Evolutionary conservation across 2,888 invertebrate genomes (phyloP).

Genomic region (Campoletis raptor): DNA sequence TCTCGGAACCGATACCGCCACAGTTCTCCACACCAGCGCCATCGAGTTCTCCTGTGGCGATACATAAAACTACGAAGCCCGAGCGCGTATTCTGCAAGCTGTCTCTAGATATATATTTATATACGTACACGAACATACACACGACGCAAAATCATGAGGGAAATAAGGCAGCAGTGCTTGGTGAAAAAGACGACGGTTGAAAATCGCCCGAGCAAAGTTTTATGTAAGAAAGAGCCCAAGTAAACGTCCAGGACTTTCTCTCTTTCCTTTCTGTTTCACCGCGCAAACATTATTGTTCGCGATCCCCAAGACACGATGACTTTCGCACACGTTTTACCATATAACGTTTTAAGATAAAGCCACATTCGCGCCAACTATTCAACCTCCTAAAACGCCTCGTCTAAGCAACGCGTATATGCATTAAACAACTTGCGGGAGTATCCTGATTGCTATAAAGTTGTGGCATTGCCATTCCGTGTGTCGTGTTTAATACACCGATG

Average conservation of each 20-base stretch:
- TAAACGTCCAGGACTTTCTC: constrained; percentile 57
- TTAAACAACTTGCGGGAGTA: constrained; percentile 1
- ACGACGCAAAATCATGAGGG: neutral
- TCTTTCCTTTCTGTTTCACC: constrained; percentile 62
- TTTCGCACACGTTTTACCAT: constrained; percentile 43
- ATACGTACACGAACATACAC: neutral
- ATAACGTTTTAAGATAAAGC: constrained; percentile 47
- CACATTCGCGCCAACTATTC: constrained; percentile 42
- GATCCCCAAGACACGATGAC: constrained; percentile 47
- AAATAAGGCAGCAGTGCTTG: constrained; percentile 46
- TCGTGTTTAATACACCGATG: neutral
- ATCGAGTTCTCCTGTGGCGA: constrained; percentile 45
- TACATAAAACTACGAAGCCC: constrained; percentile 16
- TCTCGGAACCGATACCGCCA: constrained; percentile 84
- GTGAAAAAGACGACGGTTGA: constrained; percentile 54
- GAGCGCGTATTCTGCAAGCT: constrained; percentile 49
- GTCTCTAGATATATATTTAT: constrained; percentile 7
- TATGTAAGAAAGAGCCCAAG: constrained; percentile 74
- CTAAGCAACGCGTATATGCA: neutral
- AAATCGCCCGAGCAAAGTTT: constrained; percentile 70
- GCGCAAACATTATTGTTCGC: constrained; percentile 64
- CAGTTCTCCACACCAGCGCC: constrained; percentile 59
- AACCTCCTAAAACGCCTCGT: constrained; percentile 20
- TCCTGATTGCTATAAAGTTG: neutral
- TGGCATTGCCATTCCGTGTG: neutral